A percentile compares a stretch with the other conserved stretches of the same genome.
Evolutionary conservation across 2,113 vertebrate genomes (phyloP).

Genomic region (Nipponia nippon): DNA sequence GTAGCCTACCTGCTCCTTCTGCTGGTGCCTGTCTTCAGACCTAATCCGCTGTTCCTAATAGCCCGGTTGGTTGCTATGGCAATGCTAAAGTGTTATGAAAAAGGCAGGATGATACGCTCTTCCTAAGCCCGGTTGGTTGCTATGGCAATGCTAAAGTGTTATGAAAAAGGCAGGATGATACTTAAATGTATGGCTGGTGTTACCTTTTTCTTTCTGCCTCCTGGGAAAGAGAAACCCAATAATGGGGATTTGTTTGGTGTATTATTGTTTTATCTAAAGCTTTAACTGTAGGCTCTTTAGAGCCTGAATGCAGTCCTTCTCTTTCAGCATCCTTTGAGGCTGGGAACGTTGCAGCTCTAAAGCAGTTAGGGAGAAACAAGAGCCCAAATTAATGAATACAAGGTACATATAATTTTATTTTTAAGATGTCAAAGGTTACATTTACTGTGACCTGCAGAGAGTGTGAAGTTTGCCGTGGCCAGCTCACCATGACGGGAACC

Average conservation of each 20-base stretch:
- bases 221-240: background rate
- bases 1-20: background rate
- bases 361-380: background rate
- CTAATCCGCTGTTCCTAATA: background rate
- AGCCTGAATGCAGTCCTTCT: background rate
- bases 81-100: conserved; percentile 1
- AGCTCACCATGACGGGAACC: fast-evolving
- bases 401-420: background rate
- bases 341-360: background rate
- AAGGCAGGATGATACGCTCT: background rate
- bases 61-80: conserved; percentile 12
- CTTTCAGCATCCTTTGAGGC: background rate
- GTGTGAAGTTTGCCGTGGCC: background rate
- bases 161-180: background rate
- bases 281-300: background rate
- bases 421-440: background rate
- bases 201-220: background rate
- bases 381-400: background rate
- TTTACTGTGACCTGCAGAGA: background rate
- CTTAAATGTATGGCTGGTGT: background rate
- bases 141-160: conserved; percentile 23
- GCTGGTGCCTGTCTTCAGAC: background rate
- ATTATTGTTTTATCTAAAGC: background rate
- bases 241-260: background rate
- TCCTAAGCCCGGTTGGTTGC: background rate